A percentile compares a stretch with the other conserved stretches of the same genome.
phyloP scores from a whole-genome alignment of 1,140 invertebrate genomes.

The Nephotettix cincticeps region DNA sequence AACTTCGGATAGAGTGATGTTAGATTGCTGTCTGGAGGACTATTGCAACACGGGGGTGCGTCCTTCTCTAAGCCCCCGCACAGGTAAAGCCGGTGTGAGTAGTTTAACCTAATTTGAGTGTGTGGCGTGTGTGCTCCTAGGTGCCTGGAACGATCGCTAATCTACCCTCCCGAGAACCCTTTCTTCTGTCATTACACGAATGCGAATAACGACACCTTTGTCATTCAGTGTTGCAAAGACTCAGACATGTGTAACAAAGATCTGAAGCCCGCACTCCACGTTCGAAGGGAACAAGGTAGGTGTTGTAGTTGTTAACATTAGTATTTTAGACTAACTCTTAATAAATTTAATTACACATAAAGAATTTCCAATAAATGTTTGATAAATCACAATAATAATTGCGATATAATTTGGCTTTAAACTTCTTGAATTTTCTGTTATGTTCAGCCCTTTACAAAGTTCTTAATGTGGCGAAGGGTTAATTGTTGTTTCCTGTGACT shows the following conservation, averaged over 20 bases:
- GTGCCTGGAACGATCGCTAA: conserved; percentile 54
- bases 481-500: too few species aligned
- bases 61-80: conserved; percentile 52
- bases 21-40: conserved; percentile 64
- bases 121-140: conserved; percentile 44
- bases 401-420: too few species aligned
- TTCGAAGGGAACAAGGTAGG: conserved; percentile 40
- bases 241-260: conserved; percentile 62
- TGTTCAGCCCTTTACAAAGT: too few species aligned
- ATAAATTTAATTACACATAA: too few species aligned
- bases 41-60: conserved; percentile 60
- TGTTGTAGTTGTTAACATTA: conserved; percentile 12
- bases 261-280: conserved; percentile 46
- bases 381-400: too few species aligned
- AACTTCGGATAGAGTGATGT: conserved; percentile 51
- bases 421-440: too few species aligned
- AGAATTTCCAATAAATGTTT: too few species aligned
- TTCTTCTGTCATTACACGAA: conserved; percentile 60
- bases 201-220: conserved; percentile 52
- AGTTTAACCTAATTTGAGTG: conserved; percentile 21
- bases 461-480: too few species aligned
- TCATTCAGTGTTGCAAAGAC: conserved; percentile 58
- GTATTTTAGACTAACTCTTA: too few species aligned
- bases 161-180: conserved; percentile 58
- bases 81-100: conserved; percentile 29